A percentile compares a stretch with the other conserved stretches of the same genome.
These are phyloP conservation scores for Oryzias javanicus DNA, from an alignment of 2,113 vertebrate genomes.

Conservation along the genomic window DNA sequence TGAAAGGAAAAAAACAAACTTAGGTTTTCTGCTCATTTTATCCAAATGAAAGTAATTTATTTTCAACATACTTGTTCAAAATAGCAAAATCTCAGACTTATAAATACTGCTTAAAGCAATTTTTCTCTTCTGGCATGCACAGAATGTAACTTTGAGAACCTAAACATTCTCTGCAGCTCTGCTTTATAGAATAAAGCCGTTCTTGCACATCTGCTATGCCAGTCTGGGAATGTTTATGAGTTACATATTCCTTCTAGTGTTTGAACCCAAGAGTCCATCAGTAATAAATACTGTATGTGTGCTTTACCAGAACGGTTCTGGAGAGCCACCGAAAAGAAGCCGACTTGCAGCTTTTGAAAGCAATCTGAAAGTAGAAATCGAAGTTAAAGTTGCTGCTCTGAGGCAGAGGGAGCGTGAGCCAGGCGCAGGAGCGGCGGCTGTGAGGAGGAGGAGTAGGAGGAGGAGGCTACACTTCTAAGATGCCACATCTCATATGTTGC, in stretches of 20 bases:
- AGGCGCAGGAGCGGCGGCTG: conserved; percentile 32
- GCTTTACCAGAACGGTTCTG: conserved; percentile 34
- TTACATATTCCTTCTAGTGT: conserved; percentile 19
- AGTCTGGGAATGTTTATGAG: background rate
- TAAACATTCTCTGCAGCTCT: background rate
- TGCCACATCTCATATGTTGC: conserved; percentile 62
- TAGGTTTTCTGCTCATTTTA: too few species aligned
- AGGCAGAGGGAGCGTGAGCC: conserved; percentile 16
- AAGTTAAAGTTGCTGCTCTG: conserved; percentile 37
- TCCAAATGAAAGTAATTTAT: too few species aligned
- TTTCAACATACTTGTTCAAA: too few species aligned
- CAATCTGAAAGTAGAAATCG: conserved; percentile 28
- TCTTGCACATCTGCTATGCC: background rate
- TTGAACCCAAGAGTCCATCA: conserved; percentile 50
- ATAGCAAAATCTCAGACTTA: too few species aligned
- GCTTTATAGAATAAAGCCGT: conserved; percentile 11
- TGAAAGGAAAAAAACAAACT: too few species aligned
- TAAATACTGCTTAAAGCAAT: too few species aligned
- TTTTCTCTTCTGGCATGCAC: background rate
- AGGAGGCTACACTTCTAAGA: conserved; percentile 50
- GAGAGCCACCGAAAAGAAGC: conserved; percentile 54
- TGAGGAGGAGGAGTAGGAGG: conserved; percentile 43
- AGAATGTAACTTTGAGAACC: background rate
- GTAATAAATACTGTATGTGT: conserved; percentile 59
- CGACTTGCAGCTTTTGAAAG: conserved; percentile 38